A percentile compares a stretch with the other conserved stretches of the same genome.
Conservation (phyloP, 2,797 vertebrate genomes). For the Eulemur rubriventer region DNA sequence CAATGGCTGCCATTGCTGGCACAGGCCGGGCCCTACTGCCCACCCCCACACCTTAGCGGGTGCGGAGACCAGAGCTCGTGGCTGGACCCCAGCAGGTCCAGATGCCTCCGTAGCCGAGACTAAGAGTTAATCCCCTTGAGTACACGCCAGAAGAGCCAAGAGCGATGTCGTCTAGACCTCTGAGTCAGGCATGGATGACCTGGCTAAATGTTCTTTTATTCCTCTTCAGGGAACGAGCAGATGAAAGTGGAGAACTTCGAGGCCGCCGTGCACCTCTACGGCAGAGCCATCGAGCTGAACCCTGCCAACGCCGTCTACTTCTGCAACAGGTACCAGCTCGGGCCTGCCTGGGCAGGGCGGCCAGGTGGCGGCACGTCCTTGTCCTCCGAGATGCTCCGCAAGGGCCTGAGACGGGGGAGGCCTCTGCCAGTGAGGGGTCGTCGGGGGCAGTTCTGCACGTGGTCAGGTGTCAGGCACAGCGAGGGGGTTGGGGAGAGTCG, state of each 20-base stretch:
- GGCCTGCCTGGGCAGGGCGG: background rate
- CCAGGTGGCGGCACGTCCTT: background rate
- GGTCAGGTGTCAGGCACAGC: background rate
- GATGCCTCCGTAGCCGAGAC: fast-evolving
- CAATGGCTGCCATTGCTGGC: background rate
- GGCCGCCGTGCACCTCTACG: conserved; percentile 94
- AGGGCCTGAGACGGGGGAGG: too few species aligned
- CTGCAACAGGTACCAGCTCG: conserved; percentile 91
- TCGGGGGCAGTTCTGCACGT: fast-evolving
- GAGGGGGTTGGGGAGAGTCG: fast-evolving
- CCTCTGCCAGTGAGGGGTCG: background rate
- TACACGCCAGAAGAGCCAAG: fast-evolving
- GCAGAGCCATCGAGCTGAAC: conserved; percentile 94
- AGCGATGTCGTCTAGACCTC: fast-evolving
- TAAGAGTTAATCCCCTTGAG: background rate
- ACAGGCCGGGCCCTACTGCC: background rate
- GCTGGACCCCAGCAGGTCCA: background rate
- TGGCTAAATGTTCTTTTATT: background rate
- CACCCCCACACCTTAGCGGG: background rate
- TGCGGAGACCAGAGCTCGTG: background rate
- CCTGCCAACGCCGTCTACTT: conserved; percentile 96
- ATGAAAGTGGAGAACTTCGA: conserved; percentile 97
- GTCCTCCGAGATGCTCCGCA: background rate
- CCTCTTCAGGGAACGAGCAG: conserved; percentile 93
- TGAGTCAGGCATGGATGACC: fast-evolving